phyloP scores from a whole-genome alignment of 2,797 vertebrate genomes.

The Moxostoma hubbsi region DNA sequence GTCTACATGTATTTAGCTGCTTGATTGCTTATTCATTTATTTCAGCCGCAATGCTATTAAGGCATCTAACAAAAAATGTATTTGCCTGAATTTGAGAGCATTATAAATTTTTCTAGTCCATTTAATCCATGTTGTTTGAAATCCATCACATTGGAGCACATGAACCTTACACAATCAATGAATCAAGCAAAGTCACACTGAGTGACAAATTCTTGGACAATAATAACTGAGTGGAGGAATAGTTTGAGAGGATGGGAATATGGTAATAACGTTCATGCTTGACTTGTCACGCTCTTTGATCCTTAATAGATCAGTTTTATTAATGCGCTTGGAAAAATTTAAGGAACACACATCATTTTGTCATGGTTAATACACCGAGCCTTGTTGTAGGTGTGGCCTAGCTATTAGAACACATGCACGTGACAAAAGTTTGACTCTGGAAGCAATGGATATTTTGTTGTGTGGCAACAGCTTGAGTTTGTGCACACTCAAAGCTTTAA shows the following conservation, averaged over 20 bases:
- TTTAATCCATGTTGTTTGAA: neutral
- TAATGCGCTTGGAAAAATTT: conserved; percentile 4
- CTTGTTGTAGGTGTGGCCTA: neutral
- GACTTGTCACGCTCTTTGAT: conserved; percentile 17
- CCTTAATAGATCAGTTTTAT: neutral
- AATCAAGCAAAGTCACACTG: conserved; percentile 6
- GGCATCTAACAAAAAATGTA: neutral
- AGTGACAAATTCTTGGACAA: neutral
- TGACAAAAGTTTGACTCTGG: no score
- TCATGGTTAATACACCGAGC: neutral
- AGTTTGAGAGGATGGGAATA: conserved; percentile 1
- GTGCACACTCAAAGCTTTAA: no score
- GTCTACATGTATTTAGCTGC: neutral
- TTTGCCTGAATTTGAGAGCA: neutral
- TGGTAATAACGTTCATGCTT: conserved; percentile 18
- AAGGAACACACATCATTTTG: neutral
- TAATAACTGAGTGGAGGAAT: neutral
- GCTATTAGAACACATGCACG: neutral
- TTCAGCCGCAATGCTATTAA: neutral
- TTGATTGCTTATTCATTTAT: neutral
- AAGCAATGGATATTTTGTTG: no score
- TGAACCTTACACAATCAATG: neutral
- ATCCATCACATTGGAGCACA: neutral
- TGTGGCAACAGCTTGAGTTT: no score
- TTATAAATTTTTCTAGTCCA: neutral